Conservation (phyloP, 1,140 invertebrate genomes). For the Pectinophora gossypiella region DNA sequence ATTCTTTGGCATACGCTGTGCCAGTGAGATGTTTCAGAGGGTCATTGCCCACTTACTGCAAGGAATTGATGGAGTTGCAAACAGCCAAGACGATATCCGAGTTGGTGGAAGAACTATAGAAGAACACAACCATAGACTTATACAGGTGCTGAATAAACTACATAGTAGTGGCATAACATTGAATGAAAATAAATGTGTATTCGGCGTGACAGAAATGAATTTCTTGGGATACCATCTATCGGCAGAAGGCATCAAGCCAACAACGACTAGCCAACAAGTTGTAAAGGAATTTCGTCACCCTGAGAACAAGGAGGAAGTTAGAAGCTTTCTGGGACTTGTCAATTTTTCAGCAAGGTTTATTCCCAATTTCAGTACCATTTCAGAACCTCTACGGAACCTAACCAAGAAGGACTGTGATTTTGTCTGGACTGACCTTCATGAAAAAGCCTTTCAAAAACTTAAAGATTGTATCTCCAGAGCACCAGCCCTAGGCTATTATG, state of each 20-base stretch:
- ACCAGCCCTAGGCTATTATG: conserved; percentile 2
- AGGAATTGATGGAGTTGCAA: conserved; percentile 26
- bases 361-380: conserved; percentile 21
- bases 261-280: conserved; percentile 12
- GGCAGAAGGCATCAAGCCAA: conserved; percentile 22
- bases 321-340: conserved; percentile 29
- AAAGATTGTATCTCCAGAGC: background rate
- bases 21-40: conserved; percentile 26
- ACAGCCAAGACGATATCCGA: conserved; percentile 39
- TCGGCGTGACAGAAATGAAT: conserved; percentile 21
- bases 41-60: conserved; percentile 14
- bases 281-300: conserved; percentile 2
- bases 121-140: conserved; percentile 30
- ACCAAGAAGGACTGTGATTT: conserved; percentile 2
- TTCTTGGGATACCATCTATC: conserved; percentile 37
- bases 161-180: background rate
- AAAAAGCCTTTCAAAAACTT: background rate
- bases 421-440: background rate
- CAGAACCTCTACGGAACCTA: conserved; percentile 8
- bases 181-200: conserved; percentile 18
- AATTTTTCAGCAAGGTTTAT: conserved; percentile 27
- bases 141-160: conserved; percentile 22
- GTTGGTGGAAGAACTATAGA: conserved; percentile 25
- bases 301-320: conserved; percentile 2
- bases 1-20: conserved; percentile 22